Evolutionary conservation across 2,113 vertebrate species (phyloP).

Genomic region (Channa argus): DNA sequence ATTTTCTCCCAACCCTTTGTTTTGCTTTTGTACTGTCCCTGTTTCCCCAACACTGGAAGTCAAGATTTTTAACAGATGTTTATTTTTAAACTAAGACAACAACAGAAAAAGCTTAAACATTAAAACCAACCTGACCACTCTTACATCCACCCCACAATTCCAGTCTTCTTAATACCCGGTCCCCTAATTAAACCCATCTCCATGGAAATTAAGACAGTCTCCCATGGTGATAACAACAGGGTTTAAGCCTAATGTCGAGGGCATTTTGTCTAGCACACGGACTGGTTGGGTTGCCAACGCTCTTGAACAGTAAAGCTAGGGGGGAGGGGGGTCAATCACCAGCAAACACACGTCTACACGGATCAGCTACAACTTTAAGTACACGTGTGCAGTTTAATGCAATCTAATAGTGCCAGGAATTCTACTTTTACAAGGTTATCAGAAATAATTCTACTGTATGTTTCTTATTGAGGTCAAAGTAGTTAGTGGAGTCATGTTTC

Average conservation of each 20-base stretch:
- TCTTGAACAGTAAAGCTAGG: no score
- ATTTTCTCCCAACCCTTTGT: not conserved
- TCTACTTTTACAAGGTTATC: no score
- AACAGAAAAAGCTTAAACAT: not conserved
- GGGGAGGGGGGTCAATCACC: no score
- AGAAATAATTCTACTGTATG: no score
- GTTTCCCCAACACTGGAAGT: not conserved
- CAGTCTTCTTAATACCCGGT: not conserved
- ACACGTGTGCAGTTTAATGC: no score
- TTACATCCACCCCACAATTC: not conserved
- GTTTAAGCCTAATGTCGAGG: slow-evolving; percentile 32
- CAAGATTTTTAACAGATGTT: not conserved
- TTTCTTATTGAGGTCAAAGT: no score
- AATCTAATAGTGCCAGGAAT: no score
- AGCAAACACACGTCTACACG: no score
- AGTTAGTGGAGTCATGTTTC: no score
- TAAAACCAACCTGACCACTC: not conserved
- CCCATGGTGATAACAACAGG: slow-evolving; percentile 41
- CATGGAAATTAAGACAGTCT: slow-evolving; percentile 36
- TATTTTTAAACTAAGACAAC: not conserved
- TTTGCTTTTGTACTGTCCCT: not conserved
- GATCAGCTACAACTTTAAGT: no score
- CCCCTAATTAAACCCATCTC: slow-evolving; percentile 37
- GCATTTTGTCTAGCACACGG: not conserved
- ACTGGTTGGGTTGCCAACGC: no score